Conservation (phyloP, 2,888 invertebrate species). For the Amphipyra tragopoginis region DNA sequence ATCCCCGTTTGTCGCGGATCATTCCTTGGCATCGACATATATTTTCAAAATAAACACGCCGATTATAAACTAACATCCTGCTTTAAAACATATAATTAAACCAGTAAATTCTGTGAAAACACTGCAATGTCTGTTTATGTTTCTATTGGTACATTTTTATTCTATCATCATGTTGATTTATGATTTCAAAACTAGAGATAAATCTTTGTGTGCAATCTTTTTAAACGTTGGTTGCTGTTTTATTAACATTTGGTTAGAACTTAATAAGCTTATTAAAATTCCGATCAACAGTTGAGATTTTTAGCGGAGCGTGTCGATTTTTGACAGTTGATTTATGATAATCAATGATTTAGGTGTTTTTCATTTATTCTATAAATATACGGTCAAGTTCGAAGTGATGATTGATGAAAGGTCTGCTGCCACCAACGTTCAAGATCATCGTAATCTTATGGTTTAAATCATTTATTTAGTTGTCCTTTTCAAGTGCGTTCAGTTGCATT, state of each 20-base stretch:
- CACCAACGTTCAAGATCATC: constrained; percentile 27
- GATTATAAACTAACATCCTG: constrained; percentile 62
- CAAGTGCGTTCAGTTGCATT: constrained; percentile 20
- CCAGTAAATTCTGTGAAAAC: constrained; percentile 45
- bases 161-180: constrained; percentile 51
- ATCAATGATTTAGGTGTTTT: constrained; percentile 23
- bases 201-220: constrained; percentile 42
- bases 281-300: constrained; percentile 23
- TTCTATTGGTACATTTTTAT: constrained; percentile 42
- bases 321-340: constrained; percentile 55
- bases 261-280: constrained; percentile 35
- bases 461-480: constrained; percentile 24
- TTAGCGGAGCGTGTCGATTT: constrained; percentile 40
- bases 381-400: constrained; percentile 23
- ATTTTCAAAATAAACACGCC: constrained; percentile 65
- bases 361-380: constrained; percentile 36
- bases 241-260: constrained; percentile 32
- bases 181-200: constrained; percentile 46
- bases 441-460: constrained; percentile 27
- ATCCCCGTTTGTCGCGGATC: constrained; percentile 31
- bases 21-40: constrained; percentile 59
- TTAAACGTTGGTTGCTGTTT: constrained; percentile 22
- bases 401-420: constrained; percentile 46
- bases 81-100: constrained; percentile 65
- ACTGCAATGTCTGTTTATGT: constrained; percentile 43